A percentile compares a stretch with the other conserved stretches of the same genome.
phyloP scores from a whole-genome alignment of 2,113 vertebrate genomes.

The Esox niger region DNA sequence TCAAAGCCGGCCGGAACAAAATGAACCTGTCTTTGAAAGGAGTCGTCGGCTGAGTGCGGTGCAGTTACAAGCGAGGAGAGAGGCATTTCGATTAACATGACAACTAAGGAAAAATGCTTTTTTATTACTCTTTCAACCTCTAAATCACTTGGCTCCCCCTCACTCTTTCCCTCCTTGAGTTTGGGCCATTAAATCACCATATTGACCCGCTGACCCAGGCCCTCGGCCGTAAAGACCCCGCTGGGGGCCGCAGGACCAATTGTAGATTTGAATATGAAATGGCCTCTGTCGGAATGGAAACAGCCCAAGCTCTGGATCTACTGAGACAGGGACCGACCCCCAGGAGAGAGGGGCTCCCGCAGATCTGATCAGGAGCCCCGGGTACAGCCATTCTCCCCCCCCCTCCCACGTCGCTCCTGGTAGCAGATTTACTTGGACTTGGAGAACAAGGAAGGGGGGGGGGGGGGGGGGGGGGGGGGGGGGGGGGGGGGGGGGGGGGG shows the following conservation, averaged over 20 bases:
- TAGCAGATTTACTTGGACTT: conserved; percentile 77
- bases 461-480: conserved; percentile 19
- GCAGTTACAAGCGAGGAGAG: conserved; percentile 29
- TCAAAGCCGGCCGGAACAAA: conserved; percentile 29
- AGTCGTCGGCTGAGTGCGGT: conserved; percentile 28
- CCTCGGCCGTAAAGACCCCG: conserved; percentile 76
- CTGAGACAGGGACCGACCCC: conserved; percentile 68
- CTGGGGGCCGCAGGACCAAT: conserved; percentile 74
- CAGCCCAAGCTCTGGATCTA: conserved; percentile 65
- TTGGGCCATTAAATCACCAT: conserved; percentile 79
- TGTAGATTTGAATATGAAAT: conserved; percentile 84
- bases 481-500: conserved; percentile 29
- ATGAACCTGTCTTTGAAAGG: conserved; percentile 43
- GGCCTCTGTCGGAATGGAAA: conserved; percentile 72
- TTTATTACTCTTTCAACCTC: conserved; percentile 75
- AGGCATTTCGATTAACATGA: conserved; percentile 68
- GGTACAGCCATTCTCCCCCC: conserved; percentile 42
- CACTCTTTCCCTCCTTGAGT: conserved; percentile 57
- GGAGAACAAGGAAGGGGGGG: conserved; percentile 33
- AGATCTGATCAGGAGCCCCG: conserved; percentile 47
- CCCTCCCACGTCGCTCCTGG: conserved; percentile 13
- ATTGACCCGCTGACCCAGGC: conserved; percentile 75
- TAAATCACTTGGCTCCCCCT: conserved; percentile 71
- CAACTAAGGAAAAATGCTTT: conserved; percentile 76
- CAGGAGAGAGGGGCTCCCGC: conserved; percentile 66